Base-by-base conservation (phyloP, 2,888 invertebrate genomes). In the Antheraea yamamai region DNA sequence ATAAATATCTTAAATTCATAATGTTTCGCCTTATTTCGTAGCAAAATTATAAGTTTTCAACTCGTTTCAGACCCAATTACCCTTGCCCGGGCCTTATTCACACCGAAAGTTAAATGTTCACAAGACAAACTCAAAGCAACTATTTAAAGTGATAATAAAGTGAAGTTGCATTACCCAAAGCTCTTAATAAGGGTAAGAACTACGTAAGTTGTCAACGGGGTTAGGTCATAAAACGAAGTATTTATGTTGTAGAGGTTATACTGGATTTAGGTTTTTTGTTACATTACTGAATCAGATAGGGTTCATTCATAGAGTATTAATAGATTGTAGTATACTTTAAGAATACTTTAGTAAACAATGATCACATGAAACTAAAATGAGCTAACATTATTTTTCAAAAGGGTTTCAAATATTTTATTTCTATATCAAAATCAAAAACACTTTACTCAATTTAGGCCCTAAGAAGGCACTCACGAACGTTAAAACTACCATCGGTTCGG, bases 171-270 rank as follows among this genome's bases (percentile, higher is more conserved):
- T 80, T 80, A 81, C 76, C 80, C 77, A n/a, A 75, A 76, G 77
- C 77, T 78, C 79, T 80, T 82, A 82, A 80, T 80, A 81, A 82
- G 81, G 78, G 75, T 72, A 74, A 77, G 74, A 79, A 80, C 79
- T 79, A 80, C 75, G 82, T 80, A 80, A 80, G 82, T 79, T 82
- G 83, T 82, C 81, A 81, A 76, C 74, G 72, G 66, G 72, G 68
- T 73, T 61, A 58, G 55, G 68, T 61, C 73, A 47, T 75, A 84
- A 85, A 85, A 83, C 83, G 83, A 82, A 84, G 83, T 81, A 82
- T 82, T 84, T 81, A 81, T 72, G 74, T 72, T 30, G 74, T 26
- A 18, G 58, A 20, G 3, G 7, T 66, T 26, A 30, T 8, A 66
- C 26, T 66, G 16, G 30, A 66, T 30, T 14, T 30, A 66, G 64